Conservation (phyloP, 2,113 vertebrate genomes). For the Isurus oxyrinchus region DNA sequence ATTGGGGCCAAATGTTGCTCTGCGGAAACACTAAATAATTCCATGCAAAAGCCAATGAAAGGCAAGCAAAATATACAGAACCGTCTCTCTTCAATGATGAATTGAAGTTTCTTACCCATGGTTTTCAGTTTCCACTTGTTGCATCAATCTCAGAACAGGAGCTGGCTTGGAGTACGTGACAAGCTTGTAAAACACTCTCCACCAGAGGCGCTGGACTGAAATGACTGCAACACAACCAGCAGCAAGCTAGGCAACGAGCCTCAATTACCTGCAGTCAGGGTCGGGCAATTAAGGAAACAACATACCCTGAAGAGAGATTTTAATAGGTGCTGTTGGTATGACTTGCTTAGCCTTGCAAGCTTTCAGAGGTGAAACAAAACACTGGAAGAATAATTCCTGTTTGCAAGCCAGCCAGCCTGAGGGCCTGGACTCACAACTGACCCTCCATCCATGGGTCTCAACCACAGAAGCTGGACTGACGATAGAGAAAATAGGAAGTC, state of each 20-base stretch:
- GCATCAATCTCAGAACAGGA: background rate
- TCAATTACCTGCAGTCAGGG: background rate
- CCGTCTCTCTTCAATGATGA: background rate
- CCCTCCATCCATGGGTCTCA: background rate
- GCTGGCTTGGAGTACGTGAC: background rate
- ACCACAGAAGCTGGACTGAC: background rate
- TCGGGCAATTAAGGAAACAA: background rate
- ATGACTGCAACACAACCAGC: background rate
- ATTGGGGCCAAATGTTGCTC: no score
- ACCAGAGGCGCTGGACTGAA: background rate
- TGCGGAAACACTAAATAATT: no score
- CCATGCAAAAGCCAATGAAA: background rate
- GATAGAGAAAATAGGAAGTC: background rate
- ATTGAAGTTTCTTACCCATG: background rate
- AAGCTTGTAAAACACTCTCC: background rate
- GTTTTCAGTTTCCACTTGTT: background rate
- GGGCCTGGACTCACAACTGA: background rate
- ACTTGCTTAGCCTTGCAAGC: background rate
- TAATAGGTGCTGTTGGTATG: background rate
- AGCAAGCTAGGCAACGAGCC: background rate
- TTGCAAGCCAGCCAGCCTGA: background rate
- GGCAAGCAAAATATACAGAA: background rate
- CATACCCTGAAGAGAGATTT: background rate
- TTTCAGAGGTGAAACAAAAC: background rate
- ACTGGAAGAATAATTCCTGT: background rate